Evolutionary conservation across 2,113 vertebrate genomes (phyloP).

Genomic region (Gymnorhina tibicen): DNA sequence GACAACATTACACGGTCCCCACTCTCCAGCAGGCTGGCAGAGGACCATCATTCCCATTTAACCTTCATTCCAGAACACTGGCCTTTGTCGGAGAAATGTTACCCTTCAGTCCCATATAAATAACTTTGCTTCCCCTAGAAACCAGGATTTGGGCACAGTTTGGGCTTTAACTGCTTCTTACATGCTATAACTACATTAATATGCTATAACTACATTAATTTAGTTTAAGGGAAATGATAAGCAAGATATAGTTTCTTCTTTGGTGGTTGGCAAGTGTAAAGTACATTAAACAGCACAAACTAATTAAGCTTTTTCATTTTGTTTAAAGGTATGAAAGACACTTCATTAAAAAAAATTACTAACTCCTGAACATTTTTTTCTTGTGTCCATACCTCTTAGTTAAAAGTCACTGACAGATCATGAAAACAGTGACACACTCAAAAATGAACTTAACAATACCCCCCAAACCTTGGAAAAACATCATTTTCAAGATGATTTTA

Average conservation of each 20-base stretch:
- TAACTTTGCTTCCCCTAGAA: background rate
- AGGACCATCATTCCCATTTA: background rate
- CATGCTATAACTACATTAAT: accelerated
- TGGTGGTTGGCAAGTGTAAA: background rate
- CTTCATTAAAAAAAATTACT: background rate
- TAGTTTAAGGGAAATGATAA: accelerated
- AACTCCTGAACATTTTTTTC: background rate
- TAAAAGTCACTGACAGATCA: background rate
- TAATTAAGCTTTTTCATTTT: background rate
- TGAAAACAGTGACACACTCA: background rate
- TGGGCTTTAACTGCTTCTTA: background rate
- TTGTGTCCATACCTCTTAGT: background rate
- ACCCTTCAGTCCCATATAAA: background rate
- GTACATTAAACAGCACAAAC: background rate
- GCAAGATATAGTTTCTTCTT: background rate
- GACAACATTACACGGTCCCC: background rate
- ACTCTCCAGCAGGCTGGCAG: background rate
- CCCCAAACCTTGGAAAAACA: background rate
- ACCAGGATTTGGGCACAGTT: accelerated
- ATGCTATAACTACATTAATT: no score
- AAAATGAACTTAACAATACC: background rate
- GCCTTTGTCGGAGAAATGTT: background rate
- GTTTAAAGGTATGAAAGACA: background rate
- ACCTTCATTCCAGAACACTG: background rate
- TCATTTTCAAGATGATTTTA: background rate